These are phyloP conservation scores for Ailuropoda melanoleuca DNA, from an alignment of 2,113 vertebrate genomes.

Conservation along the genomic window DNA sequence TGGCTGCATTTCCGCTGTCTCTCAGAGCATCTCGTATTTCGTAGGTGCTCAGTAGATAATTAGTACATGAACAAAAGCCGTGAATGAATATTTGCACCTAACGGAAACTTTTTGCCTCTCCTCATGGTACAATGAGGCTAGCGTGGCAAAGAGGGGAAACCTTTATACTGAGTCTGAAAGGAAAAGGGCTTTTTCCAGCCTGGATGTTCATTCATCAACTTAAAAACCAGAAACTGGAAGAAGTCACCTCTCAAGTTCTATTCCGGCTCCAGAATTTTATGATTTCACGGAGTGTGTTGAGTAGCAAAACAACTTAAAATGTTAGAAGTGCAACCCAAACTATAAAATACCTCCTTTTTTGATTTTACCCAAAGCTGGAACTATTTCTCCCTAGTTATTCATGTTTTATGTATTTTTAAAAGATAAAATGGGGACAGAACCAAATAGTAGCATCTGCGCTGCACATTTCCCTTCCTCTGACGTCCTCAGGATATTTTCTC, in stretches of 20 bases:
- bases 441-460: conserved; percentile 80
- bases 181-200: not conserved
- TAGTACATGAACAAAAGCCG: not conserved
- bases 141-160: not conserved
- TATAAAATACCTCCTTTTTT: not conserved
- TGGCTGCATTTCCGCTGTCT: not conserved
- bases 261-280: conserved; percentile 19
- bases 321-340: conserved; percentile 33
- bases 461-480: conserved; percentile 79
- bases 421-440: conserved; percentile 77
- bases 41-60: not conserved
- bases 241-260: not conserved
- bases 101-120: not conserved
- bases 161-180: not conserved
- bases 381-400: conserved; percentile 74
- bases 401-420: conserved; percentile 82
- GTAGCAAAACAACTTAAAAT: not conserved
- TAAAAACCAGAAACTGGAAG: not conserved
- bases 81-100: not conserved
- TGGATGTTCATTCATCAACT: not conserved
- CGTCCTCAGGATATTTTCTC: conserved; percentile 74
- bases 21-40: not conserved
- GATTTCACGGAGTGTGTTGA: not conserved
- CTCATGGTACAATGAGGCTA: too few relatives aligned
- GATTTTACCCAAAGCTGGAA: conserved; percentile 68